A percentile compares a stretch with the other conserved stretches of the same genome.
phyloP scores from a whole-genome alignment of 1,140 invertebrate species.

The Drosophila cardini region DNA sequence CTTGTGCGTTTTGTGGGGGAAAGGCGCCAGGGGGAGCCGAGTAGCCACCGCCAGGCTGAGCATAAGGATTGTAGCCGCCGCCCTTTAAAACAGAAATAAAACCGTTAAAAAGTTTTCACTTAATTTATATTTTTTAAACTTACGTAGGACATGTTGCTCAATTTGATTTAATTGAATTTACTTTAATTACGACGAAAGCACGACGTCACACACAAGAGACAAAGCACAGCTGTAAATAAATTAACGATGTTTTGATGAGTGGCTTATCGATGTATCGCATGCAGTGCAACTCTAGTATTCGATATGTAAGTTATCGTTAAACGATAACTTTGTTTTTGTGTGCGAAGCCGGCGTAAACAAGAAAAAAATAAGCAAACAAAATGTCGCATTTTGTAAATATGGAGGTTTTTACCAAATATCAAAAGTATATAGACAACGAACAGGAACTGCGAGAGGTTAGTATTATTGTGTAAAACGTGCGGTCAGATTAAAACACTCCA shows the following conservation, averaged over 20 bases:
- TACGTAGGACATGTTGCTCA: conserved; percentile 70
- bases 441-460: conserved; percentile 88
- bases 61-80: conserved; percentile 78
- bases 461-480: neutral
- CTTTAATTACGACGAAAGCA: conserved; percentile 29
- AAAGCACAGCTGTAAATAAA: conserved; percentile 32
- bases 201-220: conserved; percentile 8
- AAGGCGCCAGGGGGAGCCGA: conserved; percentile 79
- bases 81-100: conserved; percentile 32
- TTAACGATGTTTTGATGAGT: neutral
- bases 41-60: conserved; percentile 60
- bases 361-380: conserved; percentile 29
- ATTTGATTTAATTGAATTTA: conserved; percentile 18
- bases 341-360: conserved; percentile 60
- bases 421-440: conserved; percentile 88
- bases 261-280: conserved; percentile 16
- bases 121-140: conserved; percentile 14
- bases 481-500: neutral
- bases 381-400: conserved; percentile 79
- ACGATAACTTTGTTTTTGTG: conserved; percentile 20
- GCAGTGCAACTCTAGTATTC: conserved; percentile 10
- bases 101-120: neutral
- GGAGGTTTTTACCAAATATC: conserved; percentile 88
- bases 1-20: conserved; percentile 76
- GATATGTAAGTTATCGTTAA: conserved; percentile 7